A percentile compares a stretch with the other conserved stretches of the same genome.
Evolutionary conservation across 2,888 invertebrate species (phyloP).

Genomic region (Selenia dentaria): DNA sequence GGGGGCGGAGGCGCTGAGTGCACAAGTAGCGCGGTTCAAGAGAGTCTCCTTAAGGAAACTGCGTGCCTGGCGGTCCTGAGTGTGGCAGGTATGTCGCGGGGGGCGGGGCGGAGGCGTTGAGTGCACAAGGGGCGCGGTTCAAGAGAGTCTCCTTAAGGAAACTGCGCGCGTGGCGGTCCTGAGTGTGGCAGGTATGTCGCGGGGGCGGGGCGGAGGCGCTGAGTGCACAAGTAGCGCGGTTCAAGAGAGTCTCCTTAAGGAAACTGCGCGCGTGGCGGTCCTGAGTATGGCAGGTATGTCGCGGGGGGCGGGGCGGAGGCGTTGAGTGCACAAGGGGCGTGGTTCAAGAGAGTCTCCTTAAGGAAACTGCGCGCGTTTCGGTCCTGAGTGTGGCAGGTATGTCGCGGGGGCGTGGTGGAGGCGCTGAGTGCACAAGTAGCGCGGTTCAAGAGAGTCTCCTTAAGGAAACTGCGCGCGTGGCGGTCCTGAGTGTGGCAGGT

Average conservation of each 20-base stretch:
- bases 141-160: too few species aligned
- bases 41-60: conserved; percentile 91
- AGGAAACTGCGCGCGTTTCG: too few species aligned
- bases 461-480: conserved; percentile 92
- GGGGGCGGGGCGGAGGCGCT: conserved; percentile 82
- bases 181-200: too few species aligned
- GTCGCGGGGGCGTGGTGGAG: conserved; percentile 83
- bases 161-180: too few species aligned
- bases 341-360: too few species aligned
- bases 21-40: conserved; percentile 90
- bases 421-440: conserved; percentile 87
- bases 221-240: conserved; percentile 87
- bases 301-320: neutral
- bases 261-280: conserved; percentile 93
- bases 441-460: conserved; percentile 91
- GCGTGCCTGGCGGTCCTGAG: conserved; percentile 92
- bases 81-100: conserved; percentile 66
- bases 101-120: conserved; percentile 46
- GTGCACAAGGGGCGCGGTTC: too few species aligned
- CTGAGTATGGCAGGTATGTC: conserved; percentile 84
- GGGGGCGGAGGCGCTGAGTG: conserved; percentile 87
- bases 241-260: conserved; percentile 91
- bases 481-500: conserved; percentile 89
- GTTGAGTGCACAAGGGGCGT: too few species aligned
- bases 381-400: too few species aligned